These are phyloP conservation scores for Paramormyrops hopkinsi DNA, from an alignment of 2,797 vertebrate genomes.

Conservation along the genomic window DNA sequence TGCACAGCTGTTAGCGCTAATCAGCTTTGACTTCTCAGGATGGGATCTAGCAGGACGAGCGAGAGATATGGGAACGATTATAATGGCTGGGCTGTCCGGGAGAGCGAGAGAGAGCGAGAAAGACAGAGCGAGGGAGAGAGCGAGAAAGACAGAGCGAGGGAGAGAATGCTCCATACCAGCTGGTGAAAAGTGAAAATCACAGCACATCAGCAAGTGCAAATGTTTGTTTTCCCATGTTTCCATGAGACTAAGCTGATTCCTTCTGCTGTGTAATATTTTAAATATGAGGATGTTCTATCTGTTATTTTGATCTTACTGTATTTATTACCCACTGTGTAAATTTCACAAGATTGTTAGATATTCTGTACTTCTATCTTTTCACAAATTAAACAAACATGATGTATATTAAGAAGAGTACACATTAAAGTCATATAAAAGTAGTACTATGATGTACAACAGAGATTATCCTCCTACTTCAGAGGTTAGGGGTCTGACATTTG, in stretches of 20 bases:
- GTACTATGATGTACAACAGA: neutral
- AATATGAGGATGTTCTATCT: neutral
- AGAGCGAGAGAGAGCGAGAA: neutral
- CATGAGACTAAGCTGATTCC: neutral
- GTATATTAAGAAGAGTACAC: neutral
- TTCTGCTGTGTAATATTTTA: neutral
- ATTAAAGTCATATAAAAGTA: neutral
- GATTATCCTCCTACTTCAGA: constrained; percentile 12
- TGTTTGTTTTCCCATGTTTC: constrained; percentile 11
- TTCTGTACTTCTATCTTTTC: neutral
- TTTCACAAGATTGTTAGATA: neutral
- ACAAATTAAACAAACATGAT: neutral
- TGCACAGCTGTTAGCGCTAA: neutral
- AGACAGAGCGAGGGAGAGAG: too few species aligned
- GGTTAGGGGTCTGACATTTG: constrained; percentile 18
- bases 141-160: neutral
- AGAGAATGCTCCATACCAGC: neutral
- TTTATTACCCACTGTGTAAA: neutral
- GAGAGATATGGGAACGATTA: neutral
- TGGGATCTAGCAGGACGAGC: neutral
- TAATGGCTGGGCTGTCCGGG: neutral
- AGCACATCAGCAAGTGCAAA: constrained; percentile 6
- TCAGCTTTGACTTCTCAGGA: neutral
- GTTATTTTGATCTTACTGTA: neutral
- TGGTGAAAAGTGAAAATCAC: constrained; percentile 10